Evolutionary conservation across 1,140 invertebrate genomes (phyloP), one percentile per base, ranked within the genome.

Genomic region (Microplitis mediator): DNA sequence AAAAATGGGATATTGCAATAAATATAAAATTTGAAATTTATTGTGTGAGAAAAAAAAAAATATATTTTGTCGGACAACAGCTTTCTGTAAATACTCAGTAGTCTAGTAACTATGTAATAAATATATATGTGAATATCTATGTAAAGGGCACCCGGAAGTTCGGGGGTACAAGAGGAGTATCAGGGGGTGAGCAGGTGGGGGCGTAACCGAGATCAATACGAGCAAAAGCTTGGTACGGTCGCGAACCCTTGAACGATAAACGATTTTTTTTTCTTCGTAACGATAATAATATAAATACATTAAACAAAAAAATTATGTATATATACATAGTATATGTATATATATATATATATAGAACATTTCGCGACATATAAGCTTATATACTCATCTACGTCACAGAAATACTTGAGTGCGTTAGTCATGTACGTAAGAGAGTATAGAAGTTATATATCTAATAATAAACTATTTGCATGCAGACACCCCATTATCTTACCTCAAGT

Each of bases 201-300:
- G 35, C 39, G 36, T 64, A 65, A 69, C 39, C 58, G 51, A 75
- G 74, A 75, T 75, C 74, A 75, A 75, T 75, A 75, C 69, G 51
- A 64, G 71, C 69, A 71, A 75, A 73, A 75, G 71, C 71, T 16
- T 73, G 71, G 74, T 66, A 73, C 71, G 74, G 74, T 75, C 70
- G 60, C 71, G 71, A 75, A 68, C 69, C 56, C 67, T 66, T 60
- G 68, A 75, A 62, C 71, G 64, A 75, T 66, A 67, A 73, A 68
- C 67, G 56, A 58, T 58, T 58, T 58, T 54, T 58, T 31, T 31
- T 23, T 58, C 14, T 31, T 23, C 23, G 23, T 23, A 58, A 58
- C 23, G 23, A 31, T 23, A 9, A 58, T 23, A 11, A 23, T 58
- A 23, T 31, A 58, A 58, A 58, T 23, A 23, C 56, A 64, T 56